Evolutionary conservation across 2,888 invertebrate species (phyloP).

Genomic region (Caenorhabditis sp.): DNA sequence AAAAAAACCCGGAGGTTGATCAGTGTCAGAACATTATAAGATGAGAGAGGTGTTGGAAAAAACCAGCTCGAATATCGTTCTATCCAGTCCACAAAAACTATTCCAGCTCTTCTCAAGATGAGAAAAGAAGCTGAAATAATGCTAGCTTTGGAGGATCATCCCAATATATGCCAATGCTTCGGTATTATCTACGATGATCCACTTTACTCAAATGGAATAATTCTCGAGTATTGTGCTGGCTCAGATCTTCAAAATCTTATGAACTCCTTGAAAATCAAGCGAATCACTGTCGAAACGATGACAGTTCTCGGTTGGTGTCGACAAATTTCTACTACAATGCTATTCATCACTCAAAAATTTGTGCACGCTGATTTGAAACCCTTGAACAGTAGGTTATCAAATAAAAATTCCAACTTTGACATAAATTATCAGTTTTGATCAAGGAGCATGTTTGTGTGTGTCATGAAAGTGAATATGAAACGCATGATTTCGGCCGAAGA

Average conservation of each 20-base stretch:
- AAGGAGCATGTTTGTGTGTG: conserved; percentile 31
- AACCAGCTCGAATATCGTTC: too few relatives aligned
- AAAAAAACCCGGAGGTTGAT: too few relatives aligned
- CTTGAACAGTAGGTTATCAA: conserved; percentile 2
- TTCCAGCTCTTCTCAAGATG: background rate
- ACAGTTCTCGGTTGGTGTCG: conserved; percentile 29
- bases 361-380: conserved; percentile 35
- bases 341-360: conserved; percentile 11
- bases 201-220: conserved; percentile 13
- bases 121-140: background rate
- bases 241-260: conserved; percentile 21
- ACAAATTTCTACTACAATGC: conserved; percentile 13
- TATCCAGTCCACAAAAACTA: background rate
- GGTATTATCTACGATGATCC: conserved; percentile 15
- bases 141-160: background rate
- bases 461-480: background rate
- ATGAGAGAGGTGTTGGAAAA: too few relatives aligned
- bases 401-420: background rate
- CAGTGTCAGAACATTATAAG: too few relatives aligned
- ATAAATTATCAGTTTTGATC: conserved; percentile 8
- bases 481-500: background rate
- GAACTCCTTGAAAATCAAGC: background rate
- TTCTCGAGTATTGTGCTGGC: conserved; percentile 35
- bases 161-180: conserved; percentile 4
- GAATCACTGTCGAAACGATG: conserved; percentile 14